A percentile compares a stretch with the other conserved stretches of the same genome.
Conservation (phyloP, 2,797 vertebrate genomes). For the Sebastes cheni region DNA sequence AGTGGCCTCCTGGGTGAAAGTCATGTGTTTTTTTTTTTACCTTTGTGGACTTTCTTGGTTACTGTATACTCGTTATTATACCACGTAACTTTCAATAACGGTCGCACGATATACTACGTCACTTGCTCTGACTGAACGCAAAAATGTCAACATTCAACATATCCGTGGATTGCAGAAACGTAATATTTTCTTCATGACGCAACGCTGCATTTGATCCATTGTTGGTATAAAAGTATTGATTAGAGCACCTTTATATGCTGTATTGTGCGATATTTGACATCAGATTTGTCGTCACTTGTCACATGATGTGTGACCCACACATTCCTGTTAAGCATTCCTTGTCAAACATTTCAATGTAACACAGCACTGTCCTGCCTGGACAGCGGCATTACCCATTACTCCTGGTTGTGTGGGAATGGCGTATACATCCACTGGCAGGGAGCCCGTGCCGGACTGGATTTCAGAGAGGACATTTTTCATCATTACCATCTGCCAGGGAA, state of each 20-base stretch:
- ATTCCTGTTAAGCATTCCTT: slow-evolving; percentile 12
- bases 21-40: neutral
- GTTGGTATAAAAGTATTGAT: neutral
- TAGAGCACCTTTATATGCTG: neutral
- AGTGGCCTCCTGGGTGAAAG: neutral
- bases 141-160: neutral
- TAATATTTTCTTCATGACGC: neutral
- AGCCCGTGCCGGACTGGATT: slow-evolving; percentile 51
- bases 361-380: slow-evolving; percentile 8
- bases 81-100: neutral
- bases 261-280: neutral
- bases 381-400: slow-evolving; percentile 34
- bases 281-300: neutral
- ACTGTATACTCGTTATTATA: neutral
- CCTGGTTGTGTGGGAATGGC: slow-evolving; percentile 52
- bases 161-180: neutral
- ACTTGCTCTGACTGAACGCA: neutral
- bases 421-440: slow-evolving; percentile 44
- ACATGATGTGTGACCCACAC: neutral
- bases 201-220: neutral
- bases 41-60: neutral
- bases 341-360: slow-evolving; percentile 17
- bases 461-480: slow-evolving; percentile 66
- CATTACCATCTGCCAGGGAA: slow-evolving; percentile 61
- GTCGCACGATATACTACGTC: neutral